Evolutionary conservation across 2,113 vertebrate genomes (phyloP).

Genomic region (Rhea americana): DNA sequence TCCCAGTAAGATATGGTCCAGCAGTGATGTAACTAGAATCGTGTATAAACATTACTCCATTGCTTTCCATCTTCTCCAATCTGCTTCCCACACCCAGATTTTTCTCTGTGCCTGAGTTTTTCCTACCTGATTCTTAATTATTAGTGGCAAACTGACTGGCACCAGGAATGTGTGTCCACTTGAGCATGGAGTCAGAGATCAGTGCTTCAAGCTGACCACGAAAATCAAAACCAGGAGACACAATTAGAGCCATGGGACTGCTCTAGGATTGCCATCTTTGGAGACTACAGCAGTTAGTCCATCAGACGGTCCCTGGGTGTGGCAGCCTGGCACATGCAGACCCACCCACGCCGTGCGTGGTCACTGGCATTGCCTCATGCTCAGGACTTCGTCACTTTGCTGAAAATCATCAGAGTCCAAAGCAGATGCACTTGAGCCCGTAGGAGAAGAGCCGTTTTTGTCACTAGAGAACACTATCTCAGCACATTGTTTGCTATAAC

Average conservation of each 20-base stretch:
- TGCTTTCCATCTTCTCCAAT: neutral
- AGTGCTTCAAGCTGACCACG: neutral
- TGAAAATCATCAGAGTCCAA: neutral
- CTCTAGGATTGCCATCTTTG: neutral
- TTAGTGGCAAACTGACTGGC: neutral
- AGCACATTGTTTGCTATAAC: neutral
- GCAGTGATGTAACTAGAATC: accelerated
- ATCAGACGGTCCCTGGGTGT: neutral
- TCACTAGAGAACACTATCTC: neutral
- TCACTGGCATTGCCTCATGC: neutral
- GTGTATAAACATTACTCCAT: neutral
- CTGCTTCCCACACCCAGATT: neutral
- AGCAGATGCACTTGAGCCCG: neutral
- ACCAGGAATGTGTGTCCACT: neutral
- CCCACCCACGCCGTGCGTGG: neutral
- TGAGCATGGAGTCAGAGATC: neutral
- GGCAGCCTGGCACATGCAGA: accelerated
- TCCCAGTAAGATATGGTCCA: neutral
- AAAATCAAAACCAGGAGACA: neutral
- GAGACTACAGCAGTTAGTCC: neutral
- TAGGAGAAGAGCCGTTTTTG: neutral
- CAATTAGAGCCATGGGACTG: neutral
- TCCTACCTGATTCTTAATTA: accelerated
- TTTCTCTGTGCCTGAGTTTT: neutral
- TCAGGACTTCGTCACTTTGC: neutral